phyloP scores from a whole-genome alignment of 1,140 invertebrate species.

The Cataglyphis hispanica region DNA sequence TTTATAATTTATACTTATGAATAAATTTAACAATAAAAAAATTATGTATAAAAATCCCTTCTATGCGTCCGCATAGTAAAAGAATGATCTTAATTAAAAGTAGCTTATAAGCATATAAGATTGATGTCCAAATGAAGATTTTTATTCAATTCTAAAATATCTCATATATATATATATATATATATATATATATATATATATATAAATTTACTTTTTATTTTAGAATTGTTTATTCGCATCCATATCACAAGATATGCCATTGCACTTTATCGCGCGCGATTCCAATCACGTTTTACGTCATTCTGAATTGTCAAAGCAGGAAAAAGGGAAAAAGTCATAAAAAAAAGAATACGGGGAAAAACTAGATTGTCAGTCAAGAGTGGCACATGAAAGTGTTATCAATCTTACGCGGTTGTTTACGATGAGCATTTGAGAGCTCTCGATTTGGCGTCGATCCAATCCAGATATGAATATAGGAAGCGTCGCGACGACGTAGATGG shows the following conservation, averaged over 20 bases:
- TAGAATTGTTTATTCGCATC: not conserved
- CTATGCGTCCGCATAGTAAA: too few species aligned
- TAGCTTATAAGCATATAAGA: too few species aligned
- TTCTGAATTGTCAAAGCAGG: not conserved
- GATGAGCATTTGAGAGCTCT: slow-evolving; percentile 58
- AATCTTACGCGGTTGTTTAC: slow-evolving; percentile 72
- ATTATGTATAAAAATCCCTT: too few species aligned
- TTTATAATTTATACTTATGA: not conserved
- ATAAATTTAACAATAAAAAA: not conserved
- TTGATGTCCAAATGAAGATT: too few species aligned
- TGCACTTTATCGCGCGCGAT: not conserved
- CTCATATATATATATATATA: not conserved
- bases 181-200: too few species aligned
- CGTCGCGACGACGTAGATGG: slow-evolving; percentile 13
- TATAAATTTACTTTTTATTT: too few species aligned
- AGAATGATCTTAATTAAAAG: too few species aligned
- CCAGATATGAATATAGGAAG: slow-evolving; percentile 61
- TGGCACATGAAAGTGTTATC: slow-evolving; percentile 63
- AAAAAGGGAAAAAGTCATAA: slow-evolving; percentile 30
- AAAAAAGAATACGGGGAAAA: not conserved
- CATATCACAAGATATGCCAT: not conserved
- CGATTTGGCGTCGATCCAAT: slow-evolving; percentile 70
- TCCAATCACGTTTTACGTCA: slow-evolving; percentile 12
- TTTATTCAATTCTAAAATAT: too few species aligned
- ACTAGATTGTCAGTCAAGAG: slow-evolving; percentile 27